A percentile compares a stretch with the other conserved stretches of the same genome.
Evolutionary conservation across 2,888 invertebrate species (phyloP).

Genomic region (Thymelicus acteon): DNA sequence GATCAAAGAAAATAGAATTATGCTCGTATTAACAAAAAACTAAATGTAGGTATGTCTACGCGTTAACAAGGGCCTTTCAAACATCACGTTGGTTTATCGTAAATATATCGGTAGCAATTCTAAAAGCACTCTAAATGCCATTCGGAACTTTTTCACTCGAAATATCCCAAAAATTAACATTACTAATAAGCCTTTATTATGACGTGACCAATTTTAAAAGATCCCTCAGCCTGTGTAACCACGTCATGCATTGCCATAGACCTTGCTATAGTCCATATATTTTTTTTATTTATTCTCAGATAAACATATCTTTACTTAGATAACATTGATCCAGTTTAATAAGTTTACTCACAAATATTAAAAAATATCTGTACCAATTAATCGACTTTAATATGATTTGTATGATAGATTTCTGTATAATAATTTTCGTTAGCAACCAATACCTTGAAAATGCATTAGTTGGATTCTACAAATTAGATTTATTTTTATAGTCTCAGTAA

Average conservation of each 20-base stretch:
- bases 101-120: constrained; percentile 78
- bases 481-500: background rate
- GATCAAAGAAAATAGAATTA: background rate
- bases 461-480: too few species aligned
- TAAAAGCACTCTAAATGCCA: constrained; percentile 78
- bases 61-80: constrained; percentile 40
- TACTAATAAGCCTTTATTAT: constrained; percentile 69
- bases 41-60: constrained; percentile 7
- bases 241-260: background rate
- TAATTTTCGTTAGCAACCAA: too few species aligned
- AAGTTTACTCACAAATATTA: too few species aligned
- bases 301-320: too few species aligned
- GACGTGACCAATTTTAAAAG: constrained; percentile 49
- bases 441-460: too few species aligned
- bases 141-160: constrained; percentile 63
- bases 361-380: too few species aligned
- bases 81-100: constrained; percentile 65
- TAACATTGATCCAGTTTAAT: too few species aligned
- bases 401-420: too few species aligned
- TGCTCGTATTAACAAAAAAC: constrained; percentile 10
- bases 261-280: background rate
- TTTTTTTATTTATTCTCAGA: too few species aligned
- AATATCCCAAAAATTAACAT: constrained; percentile 78
- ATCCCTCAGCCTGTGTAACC: constrained; percentile 40
- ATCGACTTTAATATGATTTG: too few species aligned